Conservation (phyloP, 2,797 vertebrate genomes). For the Sarcophilus harrisii region DNA sequence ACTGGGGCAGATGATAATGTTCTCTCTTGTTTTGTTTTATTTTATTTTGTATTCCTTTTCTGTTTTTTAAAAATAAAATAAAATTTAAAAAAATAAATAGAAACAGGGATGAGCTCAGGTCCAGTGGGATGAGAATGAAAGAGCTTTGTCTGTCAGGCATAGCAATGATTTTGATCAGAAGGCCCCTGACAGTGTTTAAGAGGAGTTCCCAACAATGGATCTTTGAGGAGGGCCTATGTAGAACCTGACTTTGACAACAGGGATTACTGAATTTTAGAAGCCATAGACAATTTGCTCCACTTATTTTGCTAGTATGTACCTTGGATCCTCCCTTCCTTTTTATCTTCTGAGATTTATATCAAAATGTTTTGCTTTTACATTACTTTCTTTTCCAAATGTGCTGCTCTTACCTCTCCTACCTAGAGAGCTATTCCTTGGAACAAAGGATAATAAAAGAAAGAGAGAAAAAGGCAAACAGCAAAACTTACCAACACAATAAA, state of each 20-base stretch:
- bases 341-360: neutral
- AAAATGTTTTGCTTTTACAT: neutral
- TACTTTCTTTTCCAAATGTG: neutral
- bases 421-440: neutral
- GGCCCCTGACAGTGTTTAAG: neutral
- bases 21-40: no score
- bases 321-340: neutral
- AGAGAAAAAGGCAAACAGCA: neutral
- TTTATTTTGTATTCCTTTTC: no score
- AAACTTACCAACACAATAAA: neutral
- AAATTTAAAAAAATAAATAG: no score
- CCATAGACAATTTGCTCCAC: neutral
- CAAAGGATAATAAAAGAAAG: neutral
- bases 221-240: neutral
- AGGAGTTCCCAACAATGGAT: neutral
- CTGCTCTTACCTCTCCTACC: neutral
- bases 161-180: neutral
- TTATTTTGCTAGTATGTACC: neutral
- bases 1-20: no score
- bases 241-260: neutral
- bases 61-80: no score
- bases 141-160: neutral
- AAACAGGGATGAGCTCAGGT: neutral
- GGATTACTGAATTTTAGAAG: neutral
- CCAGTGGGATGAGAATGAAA: neutral